These are phyloP conservation scores for Villa cingulata DNA, from an alignment of 2,888 invertebrate genomes.

Conservation along the genomic window DNA sequence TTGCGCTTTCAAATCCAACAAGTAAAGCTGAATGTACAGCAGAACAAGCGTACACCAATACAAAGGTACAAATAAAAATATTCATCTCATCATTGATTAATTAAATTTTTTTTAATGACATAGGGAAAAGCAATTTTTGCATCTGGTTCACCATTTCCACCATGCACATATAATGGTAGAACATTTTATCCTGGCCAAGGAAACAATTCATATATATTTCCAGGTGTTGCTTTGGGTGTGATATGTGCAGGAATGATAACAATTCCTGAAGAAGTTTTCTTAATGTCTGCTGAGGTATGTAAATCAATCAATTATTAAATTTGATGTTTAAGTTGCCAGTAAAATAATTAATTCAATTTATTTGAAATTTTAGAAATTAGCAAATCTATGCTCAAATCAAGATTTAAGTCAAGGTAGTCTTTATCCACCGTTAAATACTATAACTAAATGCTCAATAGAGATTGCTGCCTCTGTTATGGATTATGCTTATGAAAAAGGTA, in stretches of 20 bases:
- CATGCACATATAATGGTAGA: conserved; percentile 67
- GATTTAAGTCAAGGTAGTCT: conserved; percentile 75
- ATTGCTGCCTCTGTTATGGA: conserved; percentile 74
- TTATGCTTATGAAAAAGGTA: conserved; percentile 66
- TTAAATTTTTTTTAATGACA: conserved; percentile 14
- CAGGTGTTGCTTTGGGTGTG: conserved; percentile 84
- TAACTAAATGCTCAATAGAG: conserved; percentile 72
- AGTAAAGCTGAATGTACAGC: conserved; percentile 99
- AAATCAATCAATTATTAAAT: too few species aligned
- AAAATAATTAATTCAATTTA: too few species aligned
- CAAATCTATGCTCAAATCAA: conserved; percentile 64
- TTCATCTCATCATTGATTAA: too few species aligned
- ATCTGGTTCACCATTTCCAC: conserved; percentile 90
- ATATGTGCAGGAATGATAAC: conserved; percentile 78
- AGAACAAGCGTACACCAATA: conserved; percentile 81
- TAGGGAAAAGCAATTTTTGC: conserved; percentile 89
- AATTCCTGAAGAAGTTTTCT: conserved; percentile 84
- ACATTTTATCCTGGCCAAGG: conserved; percentile 88
- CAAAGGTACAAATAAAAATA: conserved; percentile 47
- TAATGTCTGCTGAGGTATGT: conserved; percentile 71
- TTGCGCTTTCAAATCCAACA: conserved; percentile 97
- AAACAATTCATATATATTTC: conserved; percentile 96
- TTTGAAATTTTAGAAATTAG: conserved; percentile 46
- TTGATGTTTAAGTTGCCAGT: too few species aligned
- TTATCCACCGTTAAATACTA: conserved; percentile 77